These are phyloP conservation scores for Megaustenia siamemsis DNA, from an alignment of 2,888 invertebrate genomes.

Conservation along the genomic window DNA sequence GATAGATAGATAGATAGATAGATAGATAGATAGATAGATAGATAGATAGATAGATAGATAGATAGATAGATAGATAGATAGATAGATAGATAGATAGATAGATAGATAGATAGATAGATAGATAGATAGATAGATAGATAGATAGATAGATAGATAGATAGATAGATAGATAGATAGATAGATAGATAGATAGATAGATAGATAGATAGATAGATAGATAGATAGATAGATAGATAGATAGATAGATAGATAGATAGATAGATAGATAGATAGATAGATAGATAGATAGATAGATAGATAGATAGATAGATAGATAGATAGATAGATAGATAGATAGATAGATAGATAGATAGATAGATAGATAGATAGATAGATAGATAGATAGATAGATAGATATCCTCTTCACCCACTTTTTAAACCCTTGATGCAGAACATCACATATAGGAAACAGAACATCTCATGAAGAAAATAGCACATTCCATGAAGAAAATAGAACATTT, in stretches of 20 bases:
- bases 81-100: constrained; percentile 15
- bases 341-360: too few species aligned
- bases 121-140: constrained; percentile 15
- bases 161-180: constrained; percentile 15
- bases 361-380: too few species aligned
- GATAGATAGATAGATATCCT: too few species aligned
- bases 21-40: constrained; percentile 1
- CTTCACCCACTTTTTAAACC: too few species aligned
- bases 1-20: neutral
- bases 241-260: constrained; percentile 14
- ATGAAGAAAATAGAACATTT: too few species aligned
- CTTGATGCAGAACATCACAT: too few species aligned
- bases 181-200: constrained; percentile 12
- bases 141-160: constrained; percentile 15
- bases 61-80: constrained; percentile 15
- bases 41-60: constrained; percentile 15
- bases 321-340: too few species aligned
- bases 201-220: neutral
- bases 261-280: neutral
- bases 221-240: neutral
- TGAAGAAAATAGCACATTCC: too few species aligned
- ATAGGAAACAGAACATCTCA: too few species aligned
- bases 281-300: constrained; percentile 1
- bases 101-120: constrained; percentile 15
- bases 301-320: too few species aligned